Conservation (phyloP, 2,888 invertebrate species). For the Chrysolina haemoptera region DNA sequence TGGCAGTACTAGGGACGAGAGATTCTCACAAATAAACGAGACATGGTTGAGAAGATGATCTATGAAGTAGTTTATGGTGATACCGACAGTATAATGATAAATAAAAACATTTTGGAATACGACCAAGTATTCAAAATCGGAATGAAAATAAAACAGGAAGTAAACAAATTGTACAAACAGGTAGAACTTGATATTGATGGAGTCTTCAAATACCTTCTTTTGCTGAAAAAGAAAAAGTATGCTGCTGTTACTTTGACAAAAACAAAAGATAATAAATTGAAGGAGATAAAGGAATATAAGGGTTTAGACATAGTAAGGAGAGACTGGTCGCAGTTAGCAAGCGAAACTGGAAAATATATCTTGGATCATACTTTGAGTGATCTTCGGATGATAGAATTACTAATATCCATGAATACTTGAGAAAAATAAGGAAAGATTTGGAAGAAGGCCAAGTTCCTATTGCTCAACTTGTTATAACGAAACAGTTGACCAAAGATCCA, state of each 20-base stretch:
- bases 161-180: conserved; percentile 93
- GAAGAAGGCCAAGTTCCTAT: conserved; percentile 70
- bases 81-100: conserved; percentile 99
- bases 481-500: conserved; percentile 95
- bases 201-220: conserved; percentile 92
- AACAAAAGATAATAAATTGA: conserved; percentile 77
- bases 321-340: conserved; percentile 97
- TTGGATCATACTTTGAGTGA: conserved; percentile 88
- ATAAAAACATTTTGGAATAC: conserved; percentile 90
- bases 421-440: conserved; percentile 83
- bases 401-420: conserved; percentile 86
- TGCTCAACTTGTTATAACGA: conserved; percentile 88
- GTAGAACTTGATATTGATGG: conserved; percentile 99
- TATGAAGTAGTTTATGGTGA: conserved; percentile 99
- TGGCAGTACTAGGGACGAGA: conserved; percentile 96
- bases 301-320: conserved; percentile 84
- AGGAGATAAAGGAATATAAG: conserved; percentile 87
- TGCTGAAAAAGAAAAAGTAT: conserved; percentile 99
- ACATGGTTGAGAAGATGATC: conserved; percentile 90
- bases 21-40: conserved; percentile 92
- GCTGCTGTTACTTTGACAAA: conserved; percentile 89
- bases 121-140: conserved; percentile 84
- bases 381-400: conserved; percentile 86
- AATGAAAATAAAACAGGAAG: conserved; percentile 86
- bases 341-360: conserved; percentile 90